phyloP scores from a whole-genome alignment of 1,140 invertebrate genomes.

The Chelonus insularis region DNA sequence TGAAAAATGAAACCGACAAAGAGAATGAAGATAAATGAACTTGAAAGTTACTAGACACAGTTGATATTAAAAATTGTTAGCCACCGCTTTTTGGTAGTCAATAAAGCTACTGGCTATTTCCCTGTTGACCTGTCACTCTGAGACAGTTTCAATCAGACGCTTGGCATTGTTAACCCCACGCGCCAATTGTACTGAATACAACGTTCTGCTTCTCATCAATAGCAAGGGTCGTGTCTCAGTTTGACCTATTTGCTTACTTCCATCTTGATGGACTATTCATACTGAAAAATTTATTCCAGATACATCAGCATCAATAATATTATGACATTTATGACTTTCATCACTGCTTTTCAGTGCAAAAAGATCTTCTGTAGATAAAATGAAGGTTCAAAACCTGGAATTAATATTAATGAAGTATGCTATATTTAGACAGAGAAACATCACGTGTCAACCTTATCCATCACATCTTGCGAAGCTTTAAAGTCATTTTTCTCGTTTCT shows the following conservation, averaged over 20 bases:
- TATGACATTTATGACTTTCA: background rate
- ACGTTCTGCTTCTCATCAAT: constrained; percentile 9
- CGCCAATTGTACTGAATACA: constrained; percentile 21
- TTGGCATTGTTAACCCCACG: constrained; percentile 28
- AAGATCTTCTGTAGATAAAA: too few species aligned
- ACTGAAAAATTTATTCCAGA: too few species aligned
- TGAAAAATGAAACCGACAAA: background rate
- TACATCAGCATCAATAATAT: too few species aligned
- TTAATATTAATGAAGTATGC: constrained; percentile 29
- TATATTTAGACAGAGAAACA: constrained; percentile 34
- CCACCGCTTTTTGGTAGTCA: background rate
- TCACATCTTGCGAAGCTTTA: constrained; percentile 33
- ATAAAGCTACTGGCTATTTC: constrained; percentile 1
- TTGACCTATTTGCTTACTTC: constrained; percentile 6
- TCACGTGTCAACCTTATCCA: constrained; percentile 26
- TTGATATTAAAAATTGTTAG: background rate
- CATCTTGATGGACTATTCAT: background rate
- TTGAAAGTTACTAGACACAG: background rate
- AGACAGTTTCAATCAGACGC: constrained; percentile 28
- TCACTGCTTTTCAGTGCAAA: too few species aligned
- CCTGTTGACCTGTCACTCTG: constrained; percentile 26
- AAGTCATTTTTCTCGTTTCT: background rate
- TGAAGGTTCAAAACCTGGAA: too few species aligned
- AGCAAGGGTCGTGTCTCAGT: background rate
- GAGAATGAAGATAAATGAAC: constrained; percentile 4